Percentiles rank a stretch among this genome's conserved stretches.
phyloP scores from a whole-genome alignment of 1,140 invertebrate genomes.

The Acromyrmex heyeri region DNA sequence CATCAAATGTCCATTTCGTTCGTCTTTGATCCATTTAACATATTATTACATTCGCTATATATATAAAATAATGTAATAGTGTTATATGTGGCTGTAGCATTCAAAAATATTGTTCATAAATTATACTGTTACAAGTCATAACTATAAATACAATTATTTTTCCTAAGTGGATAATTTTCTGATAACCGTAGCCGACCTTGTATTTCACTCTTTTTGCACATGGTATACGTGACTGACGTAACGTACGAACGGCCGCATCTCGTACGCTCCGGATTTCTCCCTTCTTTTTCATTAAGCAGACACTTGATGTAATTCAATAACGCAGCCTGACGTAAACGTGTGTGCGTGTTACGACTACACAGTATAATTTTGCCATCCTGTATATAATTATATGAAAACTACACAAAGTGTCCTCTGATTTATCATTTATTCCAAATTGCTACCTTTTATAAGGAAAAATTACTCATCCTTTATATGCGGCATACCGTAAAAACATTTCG shows the following conservation, averaged over 20 bases:
- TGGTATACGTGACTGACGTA: conserved; percentile 74
- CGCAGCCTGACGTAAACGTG: neutral
- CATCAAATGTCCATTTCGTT: too few species aligned
- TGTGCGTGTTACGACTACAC: neutral
- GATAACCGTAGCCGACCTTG: conserved; percentile 27
- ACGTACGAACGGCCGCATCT: conserved; percentile 50
- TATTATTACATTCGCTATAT: too few species aligned
- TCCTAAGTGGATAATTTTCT: neutral
- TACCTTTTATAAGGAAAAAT: too few species aligned
- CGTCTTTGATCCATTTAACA: too few species aligned
- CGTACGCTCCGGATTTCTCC: conserved; percentile 10
- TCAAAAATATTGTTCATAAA: neutral
- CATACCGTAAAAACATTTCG: too few species aligned
- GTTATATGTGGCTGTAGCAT: too few species aligned
- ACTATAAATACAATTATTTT: neutral
- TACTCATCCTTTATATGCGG: too few species aligned
- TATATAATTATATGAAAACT: conserved; percentile 8
- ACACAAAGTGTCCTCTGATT: neutral
- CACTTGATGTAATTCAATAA: neutral
- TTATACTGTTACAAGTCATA: neutral
- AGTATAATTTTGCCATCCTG: neutral
- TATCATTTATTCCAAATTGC: too few species aligned
- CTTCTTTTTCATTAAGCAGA: conserved; percentile 10
- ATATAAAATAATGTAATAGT: too few species aligned
- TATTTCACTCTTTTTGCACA: conserved; percentile 20